phyloP scores from a whole-genome alignment of 2,113 vertebrate genomes.

The Chlorodrepanis virens region DNA sequence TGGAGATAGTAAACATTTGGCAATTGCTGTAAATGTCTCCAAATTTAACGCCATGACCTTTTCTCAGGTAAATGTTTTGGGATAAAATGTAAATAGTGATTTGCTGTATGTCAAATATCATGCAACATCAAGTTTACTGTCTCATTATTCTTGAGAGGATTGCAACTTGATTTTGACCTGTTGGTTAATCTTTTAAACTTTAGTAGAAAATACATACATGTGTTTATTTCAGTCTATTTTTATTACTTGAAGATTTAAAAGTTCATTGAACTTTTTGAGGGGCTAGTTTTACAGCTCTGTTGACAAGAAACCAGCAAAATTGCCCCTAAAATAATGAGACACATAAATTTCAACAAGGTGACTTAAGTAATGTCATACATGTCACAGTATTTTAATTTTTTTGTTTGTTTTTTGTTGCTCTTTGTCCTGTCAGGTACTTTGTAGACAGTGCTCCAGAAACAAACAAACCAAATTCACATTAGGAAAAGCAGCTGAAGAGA shows the following conservation, averaged over 20 bases:
- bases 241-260: not conserved
- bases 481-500: not conserved
- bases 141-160: constrained; percentile 74
- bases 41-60: constrained; percentile 81
- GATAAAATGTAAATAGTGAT: constrained; percentile 85
- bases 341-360: not conserved
- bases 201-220: not conserved
- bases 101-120: constrained; percentile 78
- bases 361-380: not conserved
- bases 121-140: constrained; percentile 72
- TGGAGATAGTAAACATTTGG: constrained; percentile 81
- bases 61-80: constrained; percentile 84
- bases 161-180: constrained; percentile 68
- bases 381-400: not conserved
- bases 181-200: constrained; percentile 58
- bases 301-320: not conserved
- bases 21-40: constrained; percentile 83
- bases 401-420: not conserved
- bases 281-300: not conserved
- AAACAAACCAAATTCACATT: not conserved
- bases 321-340: not conserved
- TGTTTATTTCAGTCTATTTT: not conserved
- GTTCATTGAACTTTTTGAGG: not conserved
- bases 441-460: not conserved
- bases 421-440: not conserved